phyloP scores from a whole-genome alignment of 2,113 vertebrate genomes.

The Pachyramphus minor region DNA sequence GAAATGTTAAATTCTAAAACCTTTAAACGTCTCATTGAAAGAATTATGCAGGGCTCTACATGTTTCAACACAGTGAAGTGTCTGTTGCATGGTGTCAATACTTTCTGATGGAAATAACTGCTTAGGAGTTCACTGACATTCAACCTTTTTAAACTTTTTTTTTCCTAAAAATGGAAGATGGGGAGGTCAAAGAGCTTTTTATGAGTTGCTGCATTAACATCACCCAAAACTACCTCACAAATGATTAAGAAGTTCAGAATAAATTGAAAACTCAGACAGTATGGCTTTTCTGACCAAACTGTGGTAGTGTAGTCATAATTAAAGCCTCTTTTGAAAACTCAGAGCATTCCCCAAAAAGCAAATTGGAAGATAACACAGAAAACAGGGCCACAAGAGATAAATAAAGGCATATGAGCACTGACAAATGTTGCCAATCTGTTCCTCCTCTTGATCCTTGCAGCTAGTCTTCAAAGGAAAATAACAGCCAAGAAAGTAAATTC shows the following conservation, averaged over 20 bases:
- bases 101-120: background rate
- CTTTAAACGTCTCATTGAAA: background rate
- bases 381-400: background rate
- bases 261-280: background rate
- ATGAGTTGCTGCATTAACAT: background rate
- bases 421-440: constrained; percentile 23
- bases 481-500: background rate
- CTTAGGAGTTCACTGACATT: background rate
- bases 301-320: background rate
- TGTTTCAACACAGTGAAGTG: background rate
- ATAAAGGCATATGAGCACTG: constrained; percentile 16
- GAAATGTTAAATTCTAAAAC: background rate
- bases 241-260: background rate
- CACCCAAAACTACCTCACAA: background rate
- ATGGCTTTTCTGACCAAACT: background rate
- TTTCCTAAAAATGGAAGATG: background rate
- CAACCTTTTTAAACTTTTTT: background rate
- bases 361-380: background rate
- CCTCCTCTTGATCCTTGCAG: background rate
- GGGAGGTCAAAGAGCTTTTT: background rate
- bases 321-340: background rate
- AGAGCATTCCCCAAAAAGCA: background rate
- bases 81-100: background rate
- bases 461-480: background rate
- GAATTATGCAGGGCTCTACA: background rate